Evolutionary conservation across 2,888 invertebrate genomes (phyloP).

Genomic region (Conistra vaccinii): DNA sequence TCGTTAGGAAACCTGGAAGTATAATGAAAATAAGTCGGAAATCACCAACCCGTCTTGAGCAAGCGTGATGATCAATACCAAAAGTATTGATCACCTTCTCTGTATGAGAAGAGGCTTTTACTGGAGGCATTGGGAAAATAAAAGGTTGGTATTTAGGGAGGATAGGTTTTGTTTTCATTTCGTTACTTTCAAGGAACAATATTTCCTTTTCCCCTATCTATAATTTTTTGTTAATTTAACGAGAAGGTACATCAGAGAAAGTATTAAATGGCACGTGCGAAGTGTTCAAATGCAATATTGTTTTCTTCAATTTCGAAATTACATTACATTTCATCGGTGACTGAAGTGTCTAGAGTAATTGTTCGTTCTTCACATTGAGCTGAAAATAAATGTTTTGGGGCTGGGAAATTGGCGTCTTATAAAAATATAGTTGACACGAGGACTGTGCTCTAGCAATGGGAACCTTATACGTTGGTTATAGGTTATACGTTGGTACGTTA

Average conservation of each 20-base stretch:
- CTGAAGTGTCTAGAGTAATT: slow-evolving; percentile 42
- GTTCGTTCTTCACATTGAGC: slow-evolving; percentile 40
- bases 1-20: too few relatives aligned
- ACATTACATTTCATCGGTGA: slow-evolving; percentile 37
- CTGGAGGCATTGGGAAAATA: too few relatives aligned
- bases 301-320: slow-evolving; percentile 37
- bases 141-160: too few relatives aligned
- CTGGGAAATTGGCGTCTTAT: slow-evolving; percentile 25
- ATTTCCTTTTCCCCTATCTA: too few relatives aligned
- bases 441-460: not conserved
- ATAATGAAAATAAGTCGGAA: too few relatives aligned
- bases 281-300: slow-evolving; percentile 2
- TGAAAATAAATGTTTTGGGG: slow-evolving; percentile 41
- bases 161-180: not conserved
- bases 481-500: too few relatives aligned
- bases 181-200: not conserved
- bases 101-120: too few relatives aligned
- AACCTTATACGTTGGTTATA: not conserved
- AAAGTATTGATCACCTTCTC: too few relatives aligned
- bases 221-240: not conserved
- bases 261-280: slow-evolving; percentile 15
- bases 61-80: too few relatives aligned
- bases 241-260: not conserved
- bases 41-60: too few relatives aligned
- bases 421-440: not conserved